Percentiles rank a stretch among this genome's conserved stretches.
Conservation (phyloP, 2,113 vertebrate species). For the Corythoichthys haematopterus region DNA sequence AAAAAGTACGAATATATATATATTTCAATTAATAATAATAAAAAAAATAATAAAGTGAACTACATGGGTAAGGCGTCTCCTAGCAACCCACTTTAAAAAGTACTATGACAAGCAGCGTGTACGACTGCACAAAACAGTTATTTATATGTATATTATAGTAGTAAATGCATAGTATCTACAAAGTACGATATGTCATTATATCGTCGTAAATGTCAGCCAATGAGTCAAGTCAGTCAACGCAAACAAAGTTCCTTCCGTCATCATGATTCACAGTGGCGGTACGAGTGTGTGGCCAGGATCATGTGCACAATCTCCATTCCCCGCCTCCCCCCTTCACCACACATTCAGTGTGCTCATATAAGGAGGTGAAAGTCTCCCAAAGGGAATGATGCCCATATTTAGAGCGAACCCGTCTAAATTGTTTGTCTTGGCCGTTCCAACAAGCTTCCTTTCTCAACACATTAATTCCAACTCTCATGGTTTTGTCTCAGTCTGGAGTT, state of each 20-base stretch:
- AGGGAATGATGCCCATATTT: slow-evolving; percentile 78
- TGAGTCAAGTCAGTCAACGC: background rate
- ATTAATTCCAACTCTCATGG: slow-evolving; percentile 27
- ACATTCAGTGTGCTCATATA: slow-evolving; percentile 71
- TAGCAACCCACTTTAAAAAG: too few relatives aligned
- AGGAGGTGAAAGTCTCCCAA: slow-evolving; percentile 70
- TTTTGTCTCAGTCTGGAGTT: too few relatives aligned
- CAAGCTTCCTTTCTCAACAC: slow-evolving; percentile 30
- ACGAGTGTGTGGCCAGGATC: slow-evolving; percentile 50
- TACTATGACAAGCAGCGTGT: too few relatives aligned
- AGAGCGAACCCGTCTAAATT: slow-evolving; percentile 58
- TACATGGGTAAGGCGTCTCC: too few relatives aligned
- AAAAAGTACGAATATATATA: too few relatives aligned
- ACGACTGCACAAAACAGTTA: too few relatives aligned
- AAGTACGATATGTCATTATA: too few relatives aligned
- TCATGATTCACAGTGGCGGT: slow-evolving; percentile 60
- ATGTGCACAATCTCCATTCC: slow-evolving; percentile 27
- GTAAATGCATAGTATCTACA: too few relatives aligned
- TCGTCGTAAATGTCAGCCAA: too few relatives aligned
- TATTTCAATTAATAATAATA: too few relatives aligned
- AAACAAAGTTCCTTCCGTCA: slow-evolving; percentile 9
- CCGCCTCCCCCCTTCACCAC: slow-evolving; percentile 19
- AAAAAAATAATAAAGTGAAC: too few relatives aligned
- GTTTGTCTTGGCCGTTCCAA: slow-evolving; percentile 65
- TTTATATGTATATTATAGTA: too few relatives aligned